Percentiles rank a stretch among this genome's conserved stretches.
phyloP scores from a whole-genome alignment of 1,140 invertebrate genomes.

The Drosophila prosaltans region DNA sequence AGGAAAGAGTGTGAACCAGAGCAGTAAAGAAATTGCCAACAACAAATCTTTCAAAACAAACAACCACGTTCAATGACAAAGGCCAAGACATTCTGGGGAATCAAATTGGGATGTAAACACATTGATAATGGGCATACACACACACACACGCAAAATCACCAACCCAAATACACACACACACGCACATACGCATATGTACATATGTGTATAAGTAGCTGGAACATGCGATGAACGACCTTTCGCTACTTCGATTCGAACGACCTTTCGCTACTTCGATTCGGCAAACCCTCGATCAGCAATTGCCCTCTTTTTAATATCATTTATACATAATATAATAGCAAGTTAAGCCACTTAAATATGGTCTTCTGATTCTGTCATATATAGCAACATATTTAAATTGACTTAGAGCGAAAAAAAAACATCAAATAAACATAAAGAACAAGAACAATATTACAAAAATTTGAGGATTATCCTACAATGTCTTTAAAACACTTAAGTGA shows the following conservation, averaged over 20 bases:
- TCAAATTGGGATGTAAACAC: conserved; percentile 83
- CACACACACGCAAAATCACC: background rate
- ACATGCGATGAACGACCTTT: conserved; percentile 33
- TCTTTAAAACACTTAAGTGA: too few relatives aligned
- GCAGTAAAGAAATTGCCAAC: conserved; percentile 59
- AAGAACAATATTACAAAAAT: too few relatives aligned
- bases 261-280: conserved; percentile 33
- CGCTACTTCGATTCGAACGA: conserved; percentile 28
- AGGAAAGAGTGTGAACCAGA: conserved; percentile 38
- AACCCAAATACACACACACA: background rate
- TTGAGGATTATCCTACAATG: too few relatives aligned
- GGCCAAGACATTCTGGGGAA: conserved; percentile 50
- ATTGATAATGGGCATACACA: conserved; percentile 71
- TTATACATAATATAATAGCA: background rate
- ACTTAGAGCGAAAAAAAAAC: too few relatives aligned
- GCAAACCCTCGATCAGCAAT: background rate
- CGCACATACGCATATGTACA: conserved; percentile 7
- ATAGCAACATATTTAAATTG: too few relatives aligned
- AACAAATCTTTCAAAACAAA: conserved; percentile 75
- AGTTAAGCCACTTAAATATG: background rate
- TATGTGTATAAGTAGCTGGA: conserved; percentile 41
- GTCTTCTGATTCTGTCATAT: too few relatives aligned
- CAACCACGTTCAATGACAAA: conserved; percentile 29
- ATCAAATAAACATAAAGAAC: too few relatives aligned
- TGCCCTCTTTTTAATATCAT: background rate